phyloP scores from a whole-genome alignment of 92 coral and sea anemone species.

The Plumapathes pennacea region DNA sequence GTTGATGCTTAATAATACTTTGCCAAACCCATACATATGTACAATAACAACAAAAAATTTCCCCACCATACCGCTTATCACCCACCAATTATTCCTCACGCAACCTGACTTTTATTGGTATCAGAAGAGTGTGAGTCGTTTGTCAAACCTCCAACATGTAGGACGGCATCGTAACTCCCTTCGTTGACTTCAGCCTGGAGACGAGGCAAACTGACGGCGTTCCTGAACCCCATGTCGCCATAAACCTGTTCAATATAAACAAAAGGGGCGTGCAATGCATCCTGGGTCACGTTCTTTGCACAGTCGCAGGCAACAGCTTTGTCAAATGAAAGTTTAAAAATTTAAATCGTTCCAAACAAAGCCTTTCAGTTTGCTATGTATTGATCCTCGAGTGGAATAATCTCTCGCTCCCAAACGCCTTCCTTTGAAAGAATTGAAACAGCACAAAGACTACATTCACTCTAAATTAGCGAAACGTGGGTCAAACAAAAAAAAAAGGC shows the following conservation, averaged over 20 bases:
- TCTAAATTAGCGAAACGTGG: too few relatives aligned
- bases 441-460: too few relatives aligned
- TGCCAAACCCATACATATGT: too few relatives aligned
- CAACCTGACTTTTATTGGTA: not conserved
- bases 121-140: too few relatives aligned
- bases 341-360: too few relatives aligned
- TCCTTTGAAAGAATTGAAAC: too few relatives aligned
- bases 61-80: too few relatives aligned
- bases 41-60: too few relatives aligned
- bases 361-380: not conserved
- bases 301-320: not conserved
- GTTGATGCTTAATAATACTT: not conserved
- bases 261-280: not conserved
- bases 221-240: slow-evolving; percentile 86
- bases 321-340: not conserved
- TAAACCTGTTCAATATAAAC: slow-evolving; percentile 41
- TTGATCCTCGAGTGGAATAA: too few relatives aligned
- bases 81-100: not conserved
- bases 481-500: too few relatives aligned
- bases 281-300: not conserved
- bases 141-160: slow-evolving; percentile 75
- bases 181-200: slow-evolving; percentile 55
- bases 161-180: slow-evolving; percentile 61
- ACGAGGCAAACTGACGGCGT: slow-evolving; percentile 66
- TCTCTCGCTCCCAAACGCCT: too few relatives aligned